Conservation (phyloP, 2,797 vertebrate genomes). For the Tokudaia muenninki region DNA sequence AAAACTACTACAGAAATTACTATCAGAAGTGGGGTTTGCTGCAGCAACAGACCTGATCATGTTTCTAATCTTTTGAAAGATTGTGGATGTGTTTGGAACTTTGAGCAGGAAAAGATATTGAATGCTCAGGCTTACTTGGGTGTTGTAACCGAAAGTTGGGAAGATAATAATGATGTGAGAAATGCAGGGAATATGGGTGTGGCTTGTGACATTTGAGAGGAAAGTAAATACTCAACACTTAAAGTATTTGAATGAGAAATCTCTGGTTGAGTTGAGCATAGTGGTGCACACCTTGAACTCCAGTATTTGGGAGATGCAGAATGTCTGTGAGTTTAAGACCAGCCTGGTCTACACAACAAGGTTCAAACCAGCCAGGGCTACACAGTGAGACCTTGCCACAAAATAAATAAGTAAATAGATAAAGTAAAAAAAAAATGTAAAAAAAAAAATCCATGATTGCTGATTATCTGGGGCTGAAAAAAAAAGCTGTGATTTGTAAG, state of each 20-base stretch:
- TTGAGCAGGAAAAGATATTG: neutral
- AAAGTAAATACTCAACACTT: neutral
- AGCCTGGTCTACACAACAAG: neutral
- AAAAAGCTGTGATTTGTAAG: neutral
- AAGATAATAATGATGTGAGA: neutral
- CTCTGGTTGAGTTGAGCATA: neutral
- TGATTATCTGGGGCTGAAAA: neutral
- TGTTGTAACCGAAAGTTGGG: neutral
- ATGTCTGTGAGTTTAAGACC: neutral
- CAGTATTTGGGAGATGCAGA: neutral
- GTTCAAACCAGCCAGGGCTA: neutral
- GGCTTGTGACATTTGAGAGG: neutral
- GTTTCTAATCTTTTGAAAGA: neutral
- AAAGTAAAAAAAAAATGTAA: neutral
- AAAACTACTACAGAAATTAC: neutral
- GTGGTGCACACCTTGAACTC: neutral
- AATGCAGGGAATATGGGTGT: neutral
- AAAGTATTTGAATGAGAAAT: neutral
- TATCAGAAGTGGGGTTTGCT: neutral
- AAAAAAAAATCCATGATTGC: neutral
- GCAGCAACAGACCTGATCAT: neutral
- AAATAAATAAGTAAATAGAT: neutral
- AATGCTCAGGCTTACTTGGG: neutral
- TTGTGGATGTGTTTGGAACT: neutral
- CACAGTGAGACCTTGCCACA: neutral